A percentile compares a stretch with the other conserved stretches of the same genome.
These are phyloP conservation scores for Melanotaenia nigrans DNA, from an alignment of 2,797 vertebrate species.

Conservation along the genomic window DNA sequence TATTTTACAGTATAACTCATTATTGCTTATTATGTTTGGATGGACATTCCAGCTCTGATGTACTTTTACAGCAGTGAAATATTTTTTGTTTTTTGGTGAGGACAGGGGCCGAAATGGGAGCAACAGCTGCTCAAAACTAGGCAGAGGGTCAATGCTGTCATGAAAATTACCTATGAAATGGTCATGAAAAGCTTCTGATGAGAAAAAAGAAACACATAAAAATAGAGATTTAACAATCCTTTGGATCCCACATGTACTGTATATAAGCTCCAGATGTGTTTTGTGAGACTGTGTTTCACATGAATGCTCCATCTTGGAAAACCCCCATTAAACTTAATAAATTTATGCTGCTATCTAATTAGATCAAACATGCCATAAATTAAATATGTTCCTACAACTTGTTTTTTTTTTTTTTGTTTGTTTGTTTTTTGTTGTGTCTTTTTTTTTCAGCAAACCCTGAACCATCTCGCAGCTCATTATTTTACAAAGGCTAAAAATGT, in stretches of 20 bases:
- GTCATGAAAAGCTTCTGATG: background rate
- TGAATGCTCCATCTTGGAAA: background rate
- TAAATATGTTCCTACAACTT: background rate
- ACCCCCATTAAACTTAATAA: background rate
- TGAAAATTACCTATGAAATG: background rate
- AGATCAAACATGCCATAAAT: background rate
- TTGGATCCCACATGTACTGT: background rate
- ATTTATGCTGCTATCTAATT: background rate
- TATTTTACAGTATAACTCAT: background rate
- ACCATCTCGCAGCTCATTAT: constrained; percentile 6
- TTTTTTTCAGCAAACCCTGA: background rate
- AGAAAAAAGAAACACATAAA: background rate
- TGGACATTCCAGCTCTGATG: background rate
- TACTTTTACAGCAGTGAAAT: background rate
- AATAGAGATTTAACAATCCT: background rate
- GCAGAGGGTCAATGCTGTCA: no score
- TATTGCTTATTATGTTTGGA: background rate
- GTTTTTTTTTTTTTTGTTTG: no score
- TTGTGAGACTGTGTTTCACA: background rate
- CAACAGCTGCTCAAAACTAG: no score
- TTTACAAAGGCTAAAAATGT: background rate
- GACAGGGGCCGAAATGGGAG: no score
- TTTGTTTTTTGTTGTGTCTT: no score
- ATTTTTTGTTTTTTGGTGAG: no score
- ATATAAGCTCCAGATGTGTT: background rate